Percentiles rank a stretch among this genome's conserved stretches.
These are phyloP conservation scores for Lucinisca nassula DNA, from an alignment of 2,888 invertebrate species.

Conservation along the genomic window DNA sequence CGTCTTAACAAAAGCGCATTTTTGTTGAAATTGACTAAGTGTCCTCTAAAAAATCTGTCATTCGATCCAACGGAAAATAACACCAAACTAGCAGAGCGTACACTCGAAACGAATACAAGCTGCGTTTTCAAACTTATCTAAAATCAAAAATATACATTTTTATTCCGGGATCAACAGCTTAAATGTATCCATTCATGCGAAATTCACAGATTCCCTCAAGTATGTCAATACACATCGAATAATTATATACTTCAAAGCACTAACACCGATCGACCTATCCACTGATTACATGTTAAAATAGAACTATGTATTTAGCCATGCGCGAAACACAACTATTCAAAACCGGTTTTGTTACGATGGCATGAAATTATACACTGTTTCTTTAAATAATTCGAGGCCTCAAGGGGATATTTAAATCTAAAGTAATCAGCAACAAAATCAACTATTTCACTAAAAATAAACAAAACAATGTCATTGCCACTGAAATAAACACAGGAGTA, in stretches of 20 bases:
- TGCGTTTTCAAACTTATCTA: not conserved
- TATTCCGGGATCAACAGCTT: not conserved
- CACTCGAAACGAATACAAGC: not conserved
- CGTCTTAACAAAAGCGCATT: not conserved
- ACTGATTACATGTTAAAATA: conserved; percentile 41
- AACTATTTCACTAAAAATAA: too few relatives aligned
- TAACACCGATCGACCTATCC: not conserved
- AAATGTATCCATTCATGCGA: not conserved
- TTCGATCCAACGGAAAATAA: not conserved
- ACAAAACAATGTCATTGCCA: too few relatives aligned
- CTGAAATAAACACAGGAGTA: too few relatives aligned
- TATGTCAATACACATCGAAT: not conserved
- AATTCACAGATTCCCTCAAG: not conserved
- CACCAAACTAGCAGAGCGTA: not conserved
- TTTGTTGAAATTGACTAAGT: not conserved
- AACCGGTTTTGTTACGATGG: conserved; percentile 35
- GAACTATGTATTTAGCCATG: conserved; percentile 33
- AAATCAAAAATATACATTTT: not conserved
- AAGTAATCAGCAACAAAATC: not conserved
- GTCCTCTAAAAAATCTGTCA: not conserved
- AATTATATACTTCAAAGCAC: not conserved
- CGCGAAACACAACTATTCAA: conserved; percentile 44
- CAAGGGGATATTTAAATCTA: not conserved
- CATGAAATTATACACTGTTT: conserved; percentile 12
- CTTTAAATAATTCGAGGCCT: not conserved